A percentile compares a stretch with the other conserved stretches of the same genome.
These are phyloP conservation scores for Boleophthalmus pectinirostris DNA, from an alignment of 2,113 vertebrate species.

Conservation along the genomic window DNA sequence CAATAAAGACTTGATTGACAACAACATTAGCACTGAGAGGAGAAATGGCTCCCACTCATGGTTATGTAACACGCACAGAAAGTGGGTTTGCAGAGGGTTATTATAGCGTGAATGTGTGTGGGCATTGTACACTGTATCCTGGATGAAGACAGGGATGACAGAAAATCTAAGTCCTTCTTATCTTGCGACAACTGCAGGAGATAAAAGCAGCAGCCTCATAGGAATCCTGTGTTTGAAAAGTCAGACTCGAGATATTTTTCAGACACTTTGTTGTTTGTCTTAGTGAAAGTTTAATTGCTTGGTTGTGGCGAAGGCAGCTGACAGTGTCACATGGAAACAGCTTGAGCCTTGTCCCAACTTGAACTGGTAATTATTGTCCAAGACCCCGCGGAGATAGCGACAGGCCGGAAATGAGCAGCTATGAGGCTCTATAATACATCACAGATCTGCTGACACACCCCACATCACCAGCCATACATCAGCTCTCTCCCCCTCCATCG, in stretches of 20 bases:
- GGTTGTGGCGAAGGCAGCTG: conserved; percentile 48
- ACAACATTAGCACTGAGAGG: conserved; percentile 68
- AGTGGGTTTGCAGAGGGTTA: conserved; percentile 42
- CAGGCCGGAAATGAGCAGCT: conserved; percentile 53
- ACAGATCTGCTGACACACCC: conserved; percentile 69
- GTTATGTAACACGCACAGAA: conserved; percentile 68
- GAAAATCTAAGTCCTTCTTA: conserved; percentile 49
- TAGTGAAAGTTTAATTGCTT: conserved; percentile 52
- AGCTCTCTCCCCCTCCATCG: conserved; percentile 21
- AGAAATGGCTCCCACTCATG: conserved; percentile 68
- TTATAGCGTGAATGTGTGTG: conserved; percentile 30
- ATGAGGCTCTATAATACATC: conserved; percentile 61
- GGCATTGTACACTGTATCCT: conserved; percentile 21
- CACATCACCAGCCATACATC: conserved; percentile 50
- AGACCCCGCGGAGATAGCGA: conserved; percentile 41
- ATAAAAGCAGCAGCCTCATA: conserved; percentile 48
- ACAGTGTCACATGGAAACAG: conserved; percentile 47
- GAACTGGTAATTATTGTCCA: conserved; percentile 51
- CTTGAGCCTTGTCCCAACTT: conserved; percentile 39
- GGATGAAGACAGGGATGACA: conserved; percentile 56
- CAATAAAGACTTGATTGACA: conserved; percentile 71
- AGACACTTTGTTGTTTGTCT: conserved; percentile 53
- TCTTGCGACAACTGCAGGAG: conserved; percentile 53
- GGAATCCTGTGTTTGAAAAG: conserved; percentile 48
- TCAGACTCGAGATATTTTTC: conserved; percentile 26